Percentiles rank a stretch among this genome's conserved stretches.
phyloP scores from a whole-genome alignment of 2,113 vertebrate genomes.

The Anas platyrhynchos region DNA sequence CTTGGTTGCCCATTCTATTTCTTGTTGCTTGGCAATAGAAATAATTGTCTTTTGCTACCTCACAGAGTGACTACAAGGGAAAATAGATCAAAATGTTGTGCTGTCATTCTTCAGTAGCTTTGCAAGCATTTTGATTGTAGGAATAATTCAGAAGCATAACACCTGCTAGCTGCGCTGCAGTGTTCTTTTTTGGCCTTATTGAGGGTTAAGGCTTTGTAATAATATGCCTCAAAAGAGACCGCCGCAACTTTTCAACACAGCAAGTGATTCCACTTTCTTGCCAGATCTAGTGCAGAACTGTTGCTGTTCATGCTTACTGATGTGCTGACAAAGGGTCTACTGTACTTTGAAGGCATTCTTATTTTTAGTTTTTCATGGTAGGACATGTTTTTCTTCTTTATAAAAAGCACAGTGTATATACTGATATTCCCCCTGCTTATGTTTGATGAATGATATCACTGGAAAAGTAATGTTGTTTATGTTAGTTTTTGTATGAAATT shows the following conservation, averaged over 20 bases:
- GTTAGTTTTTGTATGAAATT: neutral
- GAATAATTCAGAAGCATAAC: neutral
- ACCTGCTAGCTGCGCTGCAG: neutral
- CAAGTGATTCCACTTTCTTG: neutral
- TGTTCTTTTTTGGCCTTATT: neutral
- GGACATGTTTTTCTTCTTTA: neutral
- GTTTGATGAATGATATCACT: neutral
- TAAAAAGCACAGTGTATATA: neutral
- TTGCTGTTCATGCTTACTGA: neutral
- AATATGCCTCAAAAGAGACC: neutral
- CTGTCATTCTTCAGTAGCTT: neutral
- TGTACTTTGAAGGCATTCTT: neutral
- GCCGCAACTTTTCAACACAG: neutral
- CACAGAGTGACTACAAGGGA: neutral
- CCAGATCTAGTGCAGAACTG: neutral
- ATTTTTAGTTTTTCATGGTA: neutral
- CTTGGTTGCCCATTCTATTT: neutral
- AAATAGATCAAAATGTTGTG: neutral
- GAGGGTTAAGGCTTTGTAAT: neutral
- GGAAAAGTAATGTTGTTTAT: neutral
- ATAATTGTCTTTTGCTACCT: neutral
- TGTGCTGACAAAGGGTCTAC: neutral
- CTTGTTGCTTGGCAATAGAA: neutral
- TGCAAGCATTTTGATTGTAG: neutral
- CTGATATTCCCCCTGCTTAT: neutral